Evolutionary conservation across 2,888 invertebrate species (phyloP).

Genomic region (Agonopterix arenella): DNA sequence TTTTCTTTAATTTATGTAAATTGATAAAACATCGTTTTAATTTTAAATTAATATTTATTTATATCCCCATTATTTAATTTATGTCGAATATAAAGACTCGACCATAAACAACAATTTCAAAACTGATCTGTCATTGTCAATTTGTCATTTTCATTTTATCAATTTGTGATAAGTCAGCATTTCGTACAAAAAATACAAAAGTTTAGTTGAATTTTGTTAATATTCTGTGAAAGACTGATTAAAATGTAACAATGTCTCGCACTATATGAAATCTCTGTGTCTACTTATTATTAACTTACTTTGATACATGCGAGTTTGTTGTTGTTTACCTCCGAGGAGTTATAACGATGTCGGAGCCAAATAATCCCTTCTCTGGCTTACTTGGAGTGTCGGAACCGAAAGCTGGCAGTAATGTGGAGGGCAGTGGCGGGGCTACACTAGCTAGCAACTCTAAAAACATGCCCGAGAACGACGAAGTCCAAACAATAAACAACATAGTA

Average conservation of each 20-base stretch:
- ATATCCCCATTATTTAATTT: not conserved
- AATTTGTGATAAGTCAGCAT: conserved; percentile 33
- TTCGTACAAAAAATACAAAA: too few relatives aligned
- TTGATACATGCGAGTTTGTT: conserved; percentile 9
- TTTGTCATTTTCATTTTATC: conserved; percentile 27
- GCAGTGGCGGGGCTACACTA: conserved; percentile 27
- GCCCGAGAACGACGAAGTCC: conserved; percentile 36
- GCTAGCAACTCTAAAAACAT: conserved; percentile 33
- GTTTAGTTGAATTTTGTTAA: not conserved
- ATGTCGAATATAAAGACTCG: conserved; percentile 5
- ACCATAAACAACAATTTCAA: conserved; percentile 14
- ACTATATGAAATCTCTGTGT: too few relatives aligned
- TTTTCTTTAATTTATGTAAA: too few relatives aligned
- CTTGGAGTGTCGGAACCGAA: conserved; percentile 45
- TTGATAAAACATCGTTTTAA: too few relatives aligned
- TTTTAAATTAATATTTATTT: not conserved
- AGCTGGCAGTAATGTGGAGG: conserved; percentile 22
- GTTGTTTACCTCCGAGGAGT: conserved; percentile 8
- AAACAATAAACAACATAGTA: conserved; percentile 73
- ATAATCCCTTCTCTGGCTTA: conserved; percentile 64
- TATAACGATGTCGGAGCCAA: conserved; percentile 56
- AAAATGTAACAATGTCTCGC: not conserved
- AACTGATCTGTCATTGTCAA: not conserved
- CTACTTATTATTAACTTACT: too few relatives aligned
- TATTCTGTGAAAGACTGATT: conserved; percentile 3